Conservation (phyloP, 2,113 vertebrate genomes). For the Naja naja region DNA sequence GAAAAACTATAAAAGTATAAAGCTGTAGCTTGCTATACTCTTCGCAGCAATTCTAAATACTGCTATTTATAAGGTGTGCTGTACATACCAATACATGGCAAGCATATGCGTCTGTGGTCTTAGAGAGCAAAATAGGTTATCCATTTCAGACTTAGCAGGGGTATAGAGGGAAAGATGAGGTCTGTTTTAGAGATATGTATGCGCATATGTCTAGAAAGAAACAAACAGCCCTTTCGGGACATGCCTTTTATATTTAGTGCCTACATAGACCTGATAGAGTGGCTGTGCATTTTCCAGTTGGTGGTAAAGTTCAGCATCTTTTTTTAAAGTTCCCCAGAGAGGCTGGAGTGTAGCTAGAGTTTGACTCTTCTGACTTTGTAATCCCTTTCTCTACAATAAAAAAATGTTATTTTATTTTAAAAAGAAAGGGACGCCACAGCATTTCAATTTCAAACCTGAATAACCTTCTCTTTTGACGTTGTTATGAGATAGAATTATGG, state of each 20-base stretch:
- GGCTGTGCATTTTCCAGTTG: background rate
- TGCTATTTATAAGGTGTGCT: background rate
- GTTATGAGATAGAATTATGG: background rate
- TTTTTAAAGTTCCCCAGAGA: background rate
- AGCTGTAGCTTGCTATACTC: background rate
- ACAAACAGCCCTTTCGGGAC: background rate
- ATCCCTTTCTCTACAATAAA: background rate
- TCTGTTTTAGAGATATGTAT: background rate
- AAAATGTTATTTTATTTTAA: background rate
- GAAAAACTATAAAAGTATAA: background rate
- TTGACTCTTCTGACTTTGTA: background rate
- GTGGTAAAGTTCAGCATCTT: background rate
- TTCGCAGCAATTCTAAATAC: background rate
- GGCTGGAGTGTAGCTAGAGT: background rate
- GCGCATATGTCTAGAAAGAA: slow-evolving; percentile 31
- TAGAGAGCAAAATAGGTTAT: background rate
- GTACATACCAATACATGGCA: background rate
- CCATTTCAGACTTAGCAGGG: slow-evolving; percentile 8
- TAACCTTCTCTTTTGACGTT: background rate
- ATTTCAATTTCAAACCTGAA: background rate
- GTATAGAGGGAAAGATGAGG: background rate
- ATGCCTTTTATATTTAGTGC: slow-evolving; percentile 22
- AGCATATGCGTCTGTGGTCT: background rate
- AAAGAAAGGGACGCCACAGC: background rate
- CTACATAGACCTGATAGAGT: background rate